Evolutionary conservation across 1,140 invertebrate species (phyloP), one percentile per base, ranked within the genome.

Genomic region (Teleopsis dalmanni): DNA sequence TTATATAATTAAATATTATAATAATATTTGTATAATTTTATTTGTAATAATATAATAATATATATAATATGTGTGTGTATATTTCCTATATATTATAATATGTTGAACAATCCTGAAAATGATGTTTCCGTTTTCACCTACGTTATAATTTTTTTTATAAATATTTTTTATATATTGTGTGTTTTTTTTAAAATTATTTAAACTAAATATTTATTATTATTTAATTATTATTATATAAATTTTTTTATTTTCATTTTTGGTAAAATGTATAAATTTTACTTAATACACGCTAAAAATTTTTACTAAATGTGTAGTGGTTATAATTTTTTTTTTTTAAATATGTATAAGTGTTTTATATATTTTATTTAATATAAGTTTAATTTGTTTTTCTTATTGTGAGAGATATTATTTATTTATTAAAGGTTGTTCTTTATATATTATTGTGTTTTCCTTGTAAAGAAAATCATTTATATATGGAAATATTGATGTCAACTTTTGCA

Each of bases 81-180:
- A 47, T 46, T 43, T 38, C 41, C 49, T 51, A 51, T 38, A 51
- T 47, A 46, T 51, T 22, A 45, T 51, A 55, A 56, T 56, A 57
- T 56, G 56, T 57, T 55, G 38, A 51, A 53, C 55, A 53, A 59
- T 60, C 56, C 58, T 60, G 58, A 62, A 58, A 58, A 55, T 61
- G 47, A 57, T 58, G 48, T 56, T 50, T 54, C 41, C 35, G 35
- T 11, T 47, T 29, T 45, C 44, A 37, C 38, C 29, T 36, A 25
- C n/a, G 23, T 36, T 25, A 1, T 8, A 0, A 29, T 27, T 7
- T 6, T 27, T 51, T 51, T 46, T 23, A 40, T 33, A 46, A 40
- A 26, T 22, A 47, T 47, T 11, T 23, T 45, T 21, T n/a, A 26
- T 18, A 31, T 38, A 16, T 19, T 11, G 13, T 50, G 38, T 35